Evolutionary conservation across 2,113 vertebrate genomes (phyloP).

Genomic region (Ptychochromis oligacanthus): DNA sequence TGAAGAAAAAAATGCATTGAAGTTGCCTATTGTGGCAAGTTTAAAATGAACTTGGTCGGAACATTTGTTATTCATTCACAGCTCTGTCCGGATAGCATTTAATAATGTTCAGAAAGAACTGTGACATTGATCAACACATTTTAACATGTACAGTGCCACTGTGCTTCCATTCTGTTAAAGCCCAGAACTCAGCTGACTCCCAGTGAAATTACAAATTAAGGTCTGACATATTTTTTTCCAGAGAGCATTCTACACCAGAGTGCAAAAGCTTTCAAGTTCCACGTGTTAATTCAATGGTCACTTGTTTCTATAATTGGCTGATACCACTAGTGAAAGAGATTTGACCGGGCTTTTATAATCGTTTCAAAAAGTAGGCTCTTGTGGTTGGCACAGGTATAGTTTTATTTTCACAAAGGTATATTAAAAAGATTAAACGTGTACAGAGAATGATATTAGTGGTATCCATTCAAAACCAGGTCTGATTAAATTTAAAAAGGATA

Average conservation of each 20-base stretch:
- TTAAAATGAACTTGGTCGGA: conserved; percentile 45
- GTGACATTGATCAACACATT: conserved; percentile 63
- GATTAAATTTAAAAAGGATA: conserved; percentile 42
- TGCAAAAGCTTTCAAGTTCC: conserved; percentile 79
- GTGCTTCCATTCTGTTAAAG: conserved; percentile 40
- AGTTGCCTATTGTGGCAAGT: conserved; percentile 45
- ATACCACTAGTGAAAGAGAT: conserved; percentile 66
- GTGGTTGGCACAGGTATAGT: conserved; percentile 63
- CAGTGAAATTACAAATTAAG: conserved; percentile 73
- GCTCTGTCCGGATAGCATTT: conserved; percentile 39
- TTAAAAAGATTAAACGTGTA: conserved; percentile 63
- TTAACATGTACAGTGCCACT: conserved; percentile 46
- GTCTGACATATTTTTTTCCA: conserved; percentile 68
- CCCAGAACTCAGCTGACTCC: conserved; percentile 57
- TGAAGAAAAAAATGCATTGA: conserved; percentile 24
- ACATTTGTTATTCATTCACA: conserved; percentile 51
- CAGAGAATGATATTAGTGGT: conserved; percentile 54
- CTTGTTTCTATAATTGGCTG: conserved; percentile 77
- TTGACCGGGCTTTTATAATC: conserved; percentile 73
- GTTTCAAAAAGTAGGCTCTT: conserved; percentile 72
- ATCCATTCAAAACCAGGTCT: conserved; percentile 43
- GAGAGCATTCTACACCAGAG: conserved; percentile 71
- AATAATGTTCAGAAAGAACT: conserved; percentile 35
- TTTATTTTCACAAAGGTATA: conserved; percentile 70
- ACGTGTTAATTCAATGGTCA: conserved; percentile 76